Evolutionary conservation across 1,140 invertebrate species (phyloP), one percentile per base, ranked within the genome.

Genomic region (Lepidotrigona ventralis): DNA sequence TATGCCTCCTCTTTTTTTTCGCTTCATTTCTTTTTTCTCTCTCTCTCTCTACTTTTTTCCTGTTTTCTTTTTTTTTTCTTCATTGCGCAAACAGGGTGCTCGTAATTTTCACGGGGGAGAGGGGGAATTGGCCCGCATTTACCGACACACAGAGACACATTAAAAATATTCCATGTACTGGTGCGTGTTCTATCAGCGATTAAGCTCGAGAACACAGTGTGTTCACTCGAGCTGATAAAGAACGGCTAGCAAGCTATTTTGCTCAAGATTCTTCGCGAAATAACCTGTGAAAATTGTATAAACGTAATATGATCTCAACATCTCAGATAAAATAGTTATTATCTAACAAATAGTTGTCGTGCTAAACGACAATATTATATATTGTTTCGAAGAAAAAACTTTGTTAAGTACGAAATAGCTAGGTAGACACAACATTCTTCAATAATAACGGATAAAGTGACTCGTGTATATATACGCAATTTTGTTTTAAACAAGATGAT

Each of bases 51-150:
- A 9, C 23, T 4, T 23, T 21, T 1, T 56, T 19, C 3, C 6
- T 33, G 1, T 8, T 26, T 4, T 19, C 5, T 63, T 21, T 21
- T 4, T 19, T 11, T 63, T 21, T 21, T 54, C 17, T 23, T 4
- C 46, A 17, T 53, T 33, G 60, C 46, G 11, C 21, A 66, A 66
- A 26, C 46, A 51, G 63, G 46, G 26, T 54, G 51, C 75, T 17
- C 46, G 75, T 66, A 66, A 77, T 68, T 77, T 77, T 39, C 58
- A 63, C 73, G 73, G 39, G 2, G 17, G 39, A n/a, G 8, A 46
- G 39, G 39, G 14, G 63, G 46, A 66, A 66, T 77, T 77, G 46
- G 63, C 63, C 46, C 75, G 75, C 74, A 76, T 76, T 76, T 46
- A 17, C n/a, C 17, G 19, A 53, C 63, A 53, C 21, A n/a, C 14